Conservation (phyloP, 2,888 invertebrate species). For the Zhengitettix transpicula region DNA sequence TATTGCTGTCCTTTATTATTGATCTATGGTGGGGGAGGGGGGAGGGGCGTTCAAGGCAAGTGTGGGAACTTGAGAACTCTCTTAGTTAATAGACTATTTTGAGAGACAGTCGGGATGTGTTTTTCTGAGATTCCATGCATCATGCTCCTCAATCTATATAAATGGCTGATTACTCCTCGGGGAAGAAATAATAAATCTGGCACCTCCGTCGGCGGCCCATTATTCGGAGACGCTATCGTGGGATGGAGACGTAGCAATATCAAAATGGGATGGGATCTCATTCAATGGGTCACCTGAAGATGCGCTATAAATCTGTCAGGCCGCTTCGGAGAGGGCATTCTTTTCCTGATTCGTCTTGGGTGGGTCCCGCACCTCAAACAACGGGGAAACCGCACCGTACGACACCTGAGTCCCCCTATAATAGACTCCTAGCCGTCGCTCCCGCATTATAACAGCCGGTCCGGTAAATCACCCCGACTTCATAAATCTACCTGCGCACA, state of each 20-base stretch:
- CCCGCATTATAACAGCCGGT: conserved; percentile 1
- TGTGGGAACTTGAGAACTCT: too few relatives aligned
- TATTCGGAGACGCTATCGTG: background rate
- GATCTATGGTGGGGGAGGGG: too few relatives aligned
- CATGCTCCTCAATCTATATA: too few relatives aligned
- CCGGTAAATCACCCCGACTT: conserved; percentile 9
- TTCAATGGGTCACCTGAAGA: background rate
- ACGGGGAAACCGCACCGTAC: background rate
- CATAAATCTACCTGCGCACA: conserved; percentile 9
- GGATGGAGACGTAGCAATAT: background rate
- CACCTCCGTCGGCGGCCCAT: background rate
- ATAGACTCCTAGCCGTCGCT: background rate
- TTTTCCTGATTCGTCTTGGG: conserved; percentile 4
- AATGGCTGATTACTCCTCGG: background rate
- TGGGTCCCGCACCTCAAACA: background rate
- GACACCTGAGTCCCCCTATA: background rate
- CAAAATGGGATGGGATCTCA: too few relatives aligned
- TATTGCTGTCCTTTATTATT: too few relatives aligned
- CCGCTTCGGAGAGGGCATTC: background rate
- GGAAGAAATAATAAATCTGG: background rate
- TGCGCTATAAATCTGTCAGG: conserved; percentile 1
- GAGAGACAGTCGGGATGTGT: too few relatives aligned
- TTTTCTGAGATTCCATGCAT: too few relatives aligned
- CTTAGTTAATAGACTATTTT: too few relatives aligned
- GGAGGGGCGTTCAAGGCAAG: too few relatives aligned